Conservation (phyloP, 2,888 invertebrate species). For the Caenorhabditis imperialis region DNA sequence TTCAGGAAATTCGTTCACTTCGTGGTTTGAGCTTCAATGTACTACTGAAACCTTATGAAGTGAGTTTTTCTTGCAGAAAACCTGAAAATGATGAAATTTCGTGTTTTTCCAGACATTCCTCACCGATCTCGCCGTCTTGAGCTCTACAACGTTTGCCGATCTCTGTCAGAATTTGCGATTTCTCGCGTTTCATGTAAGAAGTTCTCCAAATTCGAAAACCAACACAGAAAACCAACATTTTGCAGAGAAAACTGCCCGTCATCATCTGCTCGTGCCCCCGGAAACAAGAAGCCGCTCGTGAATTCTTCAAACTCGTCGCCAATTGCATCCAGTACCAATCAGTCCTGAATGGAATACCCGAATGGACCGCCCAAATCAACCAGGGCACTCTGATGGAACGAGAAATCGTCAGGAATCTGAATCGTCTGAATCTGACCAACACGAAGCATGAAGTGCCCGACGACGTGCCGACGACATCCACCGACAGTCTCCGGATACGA, state of each 20-base stretch:
- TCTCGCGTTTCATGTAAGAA: slow-evolving; percentile 18
- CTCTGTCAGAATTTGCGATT: slow-evolving; percentile 16
- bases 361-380: slow-evolving; percentile 7
- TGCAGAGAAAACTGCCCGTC: slow-evolving; percentile 17
- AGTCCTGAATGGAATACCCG: no score
- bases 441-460: not conserved
- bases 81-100: not conserved
- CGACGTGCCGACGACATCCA: not conserved
- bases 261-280: no score
- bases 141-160: slow-evolving; percentile 7
- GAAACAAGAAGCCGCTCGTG: not conserved
- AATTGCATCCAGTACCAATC: slow-evolving; percentile 8
- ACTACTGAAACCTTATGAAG: slow-evolving; percentile 1
- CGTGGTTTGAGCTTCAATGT: not conserved
- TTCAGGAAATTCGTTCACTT: slow-evolving; percentile 4
- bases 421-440: no score
- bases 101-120: slow-evolving; percentile 16
- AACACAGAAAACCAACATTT: not conserved
- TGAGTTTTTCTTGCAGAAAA: not conserved
- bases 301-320: slow-evolving; percentile 12
- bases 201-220: not conserved
- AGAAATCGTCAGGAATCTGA: not conserved
- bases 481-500: not conserved
- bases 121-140: slow-evolving; percentile 1
- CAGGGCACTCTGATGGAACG: slow-evolving; percentile 5